phyloP scores from a whole-genome alignment of 1,140 invertebrate genomes.

The Solenopsis invicta region DNA sequence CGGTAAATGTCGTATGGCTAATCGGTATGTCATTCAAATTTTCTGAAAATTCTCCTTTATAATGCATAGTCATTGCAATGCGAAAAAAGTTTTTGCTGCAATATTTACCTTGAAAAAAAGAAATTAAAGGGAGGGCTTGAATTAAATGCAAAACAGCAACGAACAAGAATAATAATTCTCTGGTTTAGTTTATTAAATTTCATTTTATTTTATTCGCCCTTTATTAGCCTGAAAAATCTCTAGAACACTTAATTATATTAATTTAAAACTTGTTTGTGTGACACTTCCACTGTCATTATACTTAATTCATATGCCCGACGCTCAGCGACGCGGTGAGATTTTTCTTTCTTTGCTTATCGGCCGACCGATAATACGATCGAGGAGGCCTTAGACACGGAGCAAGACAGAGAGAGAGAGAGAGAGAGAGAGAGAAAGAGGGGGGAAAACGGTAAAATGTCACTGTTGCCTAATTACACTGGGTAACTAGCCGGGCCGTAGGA shows the following conservation, averaged over 20 bases:
- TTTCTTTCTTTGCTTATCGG: slow-evolving; percentile 10
- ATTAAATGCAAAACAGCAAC: neutral
- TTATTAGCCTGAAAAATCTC: neutral
- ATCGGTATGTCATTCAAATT: neutral
- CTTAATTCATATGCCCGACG: neutral
- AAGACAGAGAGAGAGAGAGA: slow-evolving; percentile 47
- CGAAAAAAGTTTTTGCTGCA: neutral
- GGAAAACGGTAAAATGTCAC: slow-evolving; percentile 82
- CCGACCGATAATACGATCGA: slow-evolving; percentile 21
- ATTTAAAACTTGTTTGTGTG: slow-evolving; percentile 13
- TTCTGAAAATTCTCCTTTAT: neutral
- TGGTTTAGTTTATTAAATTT: neutral
- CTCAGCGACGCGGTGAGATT: neutral
- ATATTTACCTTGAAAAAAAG: too few species aligned
- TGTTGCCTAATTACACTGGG: slow-evolving; percentile 81
- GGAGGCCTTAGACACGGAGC: neutral
- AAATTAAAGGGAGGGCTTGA: neutral
- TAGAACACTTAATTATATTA: neutral
- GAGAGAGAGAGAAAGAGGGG: slow-evolving; percentile 47
- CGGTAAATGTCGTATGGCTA: neutral
- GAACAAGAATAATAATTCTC: neutral
- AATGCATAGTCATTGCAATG: neutral
- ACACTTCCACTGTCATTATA: slow-evolving; percentile 1
- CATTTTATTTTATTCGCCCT: neutral
- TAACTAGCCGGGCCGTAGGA: slow-evolving; percentile 72